These are phyloP conservation scores for Pseudonaja textilis DNA, from an alignment of 2,113 vertebrate genomes.

Conservation along the genomic window DNA sequence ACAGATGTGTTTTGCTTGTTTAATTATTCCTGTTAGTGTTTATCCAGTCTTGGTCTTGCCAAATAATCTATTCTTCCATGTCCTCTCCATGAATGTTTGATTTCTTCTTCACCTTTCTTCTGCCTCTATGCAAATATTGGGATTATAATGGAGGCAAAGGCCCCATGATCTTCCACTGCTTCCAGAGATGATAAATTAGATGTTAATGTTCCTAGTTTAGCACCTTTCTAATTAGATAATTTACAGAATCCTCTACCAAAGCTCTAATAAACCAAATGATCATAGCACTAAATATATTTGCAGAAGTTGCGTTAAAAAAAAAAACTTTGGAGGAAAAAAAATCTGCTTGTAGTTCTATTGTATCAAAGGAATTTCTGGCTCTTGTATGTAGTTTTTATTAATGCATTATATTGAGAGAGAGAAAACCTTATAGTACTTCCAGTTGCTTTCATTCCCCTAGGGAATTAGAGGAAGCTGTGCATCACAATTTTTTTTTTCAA, in stretches of 20 bases:
- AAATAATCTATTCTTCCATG: neutral
- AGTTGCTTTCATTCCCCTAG: neutral
- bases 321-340: neutral
- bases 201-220: neutral
- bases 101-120: neutral
- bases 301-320: neutral
- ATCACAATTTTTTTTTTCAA: neutral
- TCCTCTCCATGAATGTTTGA: neutral
- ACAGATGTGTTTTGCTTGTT: neutral
- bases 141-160: neutral
- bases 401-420: neutral
- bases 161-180: neutral
- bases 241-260: conserved; percentile 1
- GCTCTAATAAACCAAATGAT: neutral
- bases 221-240: conserved; percentile 18
- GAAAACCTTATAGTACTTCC: neutral
- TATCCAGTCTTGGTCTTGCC: neutral
- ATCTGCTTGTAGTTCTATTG: neutral
- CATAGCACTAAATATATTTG: conserved; percentile 4
- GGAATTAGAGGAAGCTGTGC: neutral
- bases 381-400: neutral
- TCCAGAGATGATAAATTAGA: neutral
- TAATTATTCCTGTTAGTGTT: neutral
- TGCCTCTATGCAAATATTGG: neutral
- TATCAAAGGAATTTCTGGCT: neutral